Conservation (phyloP, 2,888 invertebrate genomes). For the Dasypogon diadema region DNA sequence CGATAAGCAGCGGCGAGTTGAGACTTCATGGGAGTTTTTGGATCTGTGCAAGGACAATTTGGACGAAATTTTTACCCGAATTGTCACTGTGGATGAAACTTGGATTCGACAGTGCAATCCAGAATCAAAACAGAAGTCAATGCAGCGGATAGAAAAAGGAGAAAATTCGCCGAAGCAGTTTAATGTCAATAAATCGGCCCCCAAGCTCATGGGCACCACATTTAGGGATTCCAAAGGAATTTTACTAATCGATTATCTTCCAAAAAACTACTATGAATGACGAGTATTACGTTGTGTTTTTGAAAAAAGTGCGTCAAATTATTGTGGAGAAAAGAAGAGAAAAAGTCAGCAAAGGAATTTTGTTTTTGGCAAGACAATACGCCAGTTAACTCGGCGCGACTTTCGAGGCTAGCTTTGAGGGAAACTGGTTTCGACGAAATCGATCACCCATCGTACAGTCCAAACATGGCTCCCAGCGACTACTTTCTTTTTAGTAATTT, state of each 20-base stretch:
- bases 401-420: neutral
- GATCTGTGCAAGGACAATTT: neutral
- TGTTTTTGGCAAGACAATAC: neutral
- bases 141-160: constrained; percentile 22
- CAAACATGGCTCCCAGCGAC: too few species aligned
- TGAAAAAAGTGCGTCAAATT: too few species aligned
- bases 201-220: neutral
- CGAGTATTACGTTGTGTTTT: too few species aligned
- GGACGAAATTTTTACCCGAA: neutral
- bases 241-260: neutral
- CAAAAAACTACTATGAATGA: neutral
- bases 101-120: neutral
- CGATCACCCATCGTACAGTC: neutral
- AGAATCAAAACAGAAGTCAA: constrained; percentile 1
- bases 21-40: neutral
- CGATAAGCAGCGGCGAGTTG: constrained; percentile 18
- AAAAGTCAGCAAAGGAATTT: neutral
- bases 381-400: neutral
- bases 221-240: too few species aligned
- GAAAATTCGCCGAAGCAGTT: neutral
- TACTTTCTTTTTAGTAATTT: too few species aligned
- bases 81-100: too few species aligned
- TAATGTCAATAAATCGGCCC: neutral
- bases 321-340: neutral
- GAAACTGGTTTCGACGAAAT: neutral